Percentiles rank a stretch among this genome's conserved stretches.
Evolutionary conservation across 2,797 vertebrate species (phyloP).

Genomic region (Argentina silus): DNA sequence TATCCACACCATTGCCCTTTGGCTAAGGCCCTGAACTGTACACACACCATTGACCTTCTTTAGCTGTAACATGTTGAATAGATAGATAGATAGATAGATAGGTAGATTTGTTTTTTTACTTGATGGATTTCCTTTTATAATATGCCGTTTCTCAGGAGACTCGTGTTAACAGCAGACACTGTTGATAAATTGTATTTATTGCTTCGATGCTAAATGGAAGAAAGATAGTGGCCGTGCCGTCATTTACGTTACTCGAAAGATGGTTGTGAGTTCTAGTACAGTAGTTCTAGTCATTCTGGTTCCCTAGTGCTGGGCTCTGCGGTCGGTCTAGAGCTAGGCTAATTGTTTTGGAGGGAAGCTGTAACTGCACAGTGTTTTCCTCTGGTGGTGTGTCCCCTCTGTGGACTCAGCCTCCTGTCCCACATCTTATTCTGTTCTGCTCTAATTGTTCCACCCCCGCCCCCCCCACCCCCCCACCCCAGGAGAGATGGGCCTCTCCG

Average conservation of each 20-base stretch:
- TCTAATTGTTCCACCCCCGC: slow-evolving; percentile 72
- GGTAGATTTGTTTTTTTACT: not conserved
- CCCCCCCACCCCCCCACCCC: slow-evolving; percentile 40
- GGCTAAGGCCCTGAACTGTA: no score
- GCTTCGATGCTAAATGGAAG: not conserved
- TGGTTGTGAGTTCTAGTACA: not conserved
- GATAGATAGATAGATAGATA: no score
- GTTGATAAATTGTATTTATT: not conserved
- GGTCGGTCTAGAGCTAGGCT: slow-evolving; percentile 4
- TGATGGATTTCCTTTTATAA: not conserved
- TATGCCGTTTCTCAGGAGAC: not conserved
- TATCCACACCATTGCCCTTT: not conserved
- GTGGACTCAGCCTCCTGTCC: slow-evolving; percentile 56
- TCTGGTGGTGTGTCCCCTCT: slow-evolving; percentile 33
- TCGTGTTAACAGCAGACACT: not conserved
- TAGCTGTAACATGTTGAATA: no score
- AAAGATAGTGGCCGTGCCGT: not conserved
- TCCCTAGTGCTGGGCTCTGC: no score
- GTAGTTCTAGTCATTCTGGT: not conserved
- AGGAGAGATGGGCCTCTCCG: slow-evolving; percentile 54
- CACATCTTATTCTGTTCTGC: slow-evolving; percentile 70
- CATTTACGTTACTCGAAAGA: not conserved
- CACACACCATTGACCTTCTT: no score
- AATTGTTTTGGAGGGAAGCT: slow-evolving; percentile 42
- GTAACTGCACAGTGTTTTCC: slow-evolving; percentile 44